Base-by-base conservation (phyloP, 2,797 vertebrate species). In the Pangasius djambal region DNA sequence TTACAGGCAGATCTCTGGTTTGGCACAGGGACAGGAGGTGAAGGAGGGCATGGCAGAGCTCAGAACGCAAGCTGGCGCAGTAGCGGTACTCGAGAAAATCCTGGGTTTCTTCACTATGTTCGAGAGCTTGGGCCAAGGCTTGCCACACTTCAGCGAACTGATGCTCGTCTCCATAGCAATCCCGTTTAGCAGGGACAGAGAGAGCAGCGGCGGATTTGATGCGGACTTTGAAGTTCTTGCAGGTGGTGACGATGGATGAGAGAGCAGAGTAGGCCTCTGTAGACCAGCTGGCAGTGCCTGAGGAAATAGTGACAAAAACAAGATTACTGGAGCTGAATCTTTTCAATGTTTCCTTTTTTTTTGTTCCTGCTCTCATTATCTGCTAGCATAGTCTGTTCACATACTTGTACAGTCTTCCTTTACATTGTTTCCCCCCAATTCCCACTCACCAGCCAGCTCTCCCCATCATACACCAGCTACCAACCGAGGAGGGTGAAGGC, bases 11-110 rank as follows among this genome's bases (percentile, higher is more conserved):
- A 94, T 99, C 99, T 0, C 91, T 90, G 7, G 88, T 48, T 18
- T 90, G 92, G 34, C 97, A 97, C 92, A 99, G 83, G 12, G 90
- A 88, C 74, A 99, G 93, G 87, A 99, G 91, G 87, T 99, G 98
- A 13, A 98, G 91, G 65, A 99, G 96, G 0, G 98, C 96, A 59
- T 93, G 95, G 77, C 98, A 98, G 87, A 99, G 96, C 28, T 98
- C 97, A 0, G 96, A 95, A 85, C 97, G 95, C 31, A 99, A 94
- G 93, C 97, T 98, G 91, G 97, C 95, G 2, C 97, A 98, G 95
- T 99, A 99, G 88, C 97, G 97, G 94, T 98, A 99, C 88, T 99
- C 99, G 77, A 99, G 87, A 86, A 99, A 99, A 95, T 99, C 97
- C 12, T 97, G 95, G 0, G 97, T 97, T 87, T 99, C 98, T 87